These are phyloP conservation scores for Heliconius melpomene DNA, from an alignment of 1,140 invertebrate species.

Conservation along the genomic window DNA sequence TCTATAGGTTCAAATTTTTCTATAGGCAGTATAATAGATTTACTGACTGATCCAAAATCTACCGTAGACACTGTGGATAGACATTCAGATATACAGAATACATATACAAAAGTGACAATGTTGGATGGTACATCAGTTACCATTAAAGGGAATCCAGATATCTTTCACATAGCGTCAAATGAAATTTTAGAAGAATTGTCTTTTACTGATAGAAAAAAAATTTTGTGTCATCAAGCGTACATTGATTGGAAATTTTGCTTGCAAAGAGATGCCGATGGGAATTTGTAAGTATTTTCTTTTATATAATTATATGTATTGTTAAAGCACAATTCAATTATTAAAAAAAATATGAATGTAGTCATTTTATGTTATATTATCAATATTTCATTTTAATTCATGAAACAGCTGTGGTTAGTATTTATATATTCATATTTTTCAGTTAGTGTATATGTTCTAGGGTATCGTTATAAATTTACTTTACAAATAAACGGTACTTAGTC, in stretches of 20 bases:
- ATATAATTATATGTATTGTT: background rate
- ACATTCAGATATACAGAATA: constrained; percentile 37
- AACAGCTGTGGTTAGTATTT: no score
- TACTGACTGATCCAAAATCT: constrained; percentile 41
- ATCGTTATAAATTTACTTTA: no score
- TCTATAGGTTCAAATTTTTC: constrained; percentile 47
- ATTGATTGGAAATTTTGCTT: constrained; percentile 62
- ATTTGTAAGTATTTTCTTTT: constrained; percentile 60
- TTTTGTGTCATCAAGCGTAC: constrained; percentile 54
- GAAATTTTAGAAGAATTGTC: constrained; percentile 46
- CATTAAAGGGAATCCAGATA: constrained; percentile 47
- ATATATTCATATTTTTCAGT: no score
- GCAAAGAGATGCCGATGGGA: constrained; percentile 51
- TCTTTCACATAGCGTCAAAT: constrained; percentile 53
- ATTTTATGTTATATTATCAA: no score
- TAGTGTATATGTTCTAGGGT: no score
- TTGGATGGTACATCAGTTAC: constrained; percentile 45
- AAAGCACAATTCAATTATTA: no score
- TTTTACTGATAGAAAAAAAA: constrained; percentile 39
- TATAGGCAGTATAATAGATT: constrained; percentile 38
- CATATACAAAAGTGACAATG: constrained; percentile 33
- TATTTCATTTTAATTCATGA: no score
- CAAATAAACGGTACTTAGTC: no score
- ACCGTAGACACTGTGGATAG: constrained; percentile 50
- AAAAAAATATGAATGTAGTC: no score